These are phyloP conservation scores for Prorops nasuta DNA, from an alignment of 1,140 invertebrate genomes.

Conservation along the genomic window DNA sequence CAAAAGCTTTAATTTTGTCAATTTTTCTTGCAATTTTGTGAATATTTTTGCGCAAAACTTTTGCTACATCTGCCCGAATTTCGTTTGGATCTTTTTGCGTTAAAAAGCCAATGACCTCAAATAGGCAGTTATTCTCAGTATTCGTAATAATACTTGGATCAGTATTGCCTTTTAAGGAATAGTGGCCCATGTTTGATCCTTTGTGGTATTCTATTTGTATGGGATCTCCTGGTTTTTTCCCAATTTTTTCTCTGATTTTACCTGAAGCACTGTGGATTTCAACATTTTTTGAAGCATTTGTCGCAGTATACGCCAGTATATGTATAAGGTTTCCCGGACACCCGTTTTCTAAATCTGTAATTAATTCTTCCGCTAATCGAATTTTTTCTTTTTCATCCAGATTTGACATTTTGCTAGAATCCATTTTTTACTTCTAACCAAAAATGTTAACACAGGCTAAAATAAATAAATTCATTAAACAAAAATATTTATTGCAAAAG, in stretches of 20 bases:
- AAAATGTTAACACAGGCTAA: no score
- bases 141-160: constrained; percentile 11
- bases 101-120: constrained; percentile 24
- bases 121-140: constrained; percentile 28
- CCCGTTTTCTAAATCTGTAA: constrained; percentile 17
- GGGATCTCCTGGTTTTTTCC: neutral
- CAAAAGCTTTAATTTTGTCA: neutral
- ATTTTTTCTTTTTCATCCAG: no score
- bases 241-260: constrained; percentile 13
- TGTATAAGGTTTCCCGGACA: constrained; percentile 19
- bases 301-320: no score
- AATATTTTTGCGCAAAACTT: constrained; percentile 12
- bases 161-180: constrained; percentile 20
- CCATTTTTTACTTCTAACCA: no score
- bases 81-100: neutral
- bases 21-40: constrained; percentile 8
- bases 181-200: no score
- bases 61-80: constrained; percentile 6
- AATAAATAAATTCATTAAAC: no score
- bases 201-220: constrained; percentile 22
- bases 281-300: no score
- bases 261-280: no score
- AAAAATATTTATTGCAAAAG: no score
- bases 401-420: no score
- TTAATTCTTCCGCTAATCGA: neutral